Percentiles rank a stretch among this genome's conserved stretches.
These are phyloP conservation scores for Plumapathes pennacea DNA, from an alignment of 92 coral and sea anemone genomes.

Conservation along the genomic window DNA sequence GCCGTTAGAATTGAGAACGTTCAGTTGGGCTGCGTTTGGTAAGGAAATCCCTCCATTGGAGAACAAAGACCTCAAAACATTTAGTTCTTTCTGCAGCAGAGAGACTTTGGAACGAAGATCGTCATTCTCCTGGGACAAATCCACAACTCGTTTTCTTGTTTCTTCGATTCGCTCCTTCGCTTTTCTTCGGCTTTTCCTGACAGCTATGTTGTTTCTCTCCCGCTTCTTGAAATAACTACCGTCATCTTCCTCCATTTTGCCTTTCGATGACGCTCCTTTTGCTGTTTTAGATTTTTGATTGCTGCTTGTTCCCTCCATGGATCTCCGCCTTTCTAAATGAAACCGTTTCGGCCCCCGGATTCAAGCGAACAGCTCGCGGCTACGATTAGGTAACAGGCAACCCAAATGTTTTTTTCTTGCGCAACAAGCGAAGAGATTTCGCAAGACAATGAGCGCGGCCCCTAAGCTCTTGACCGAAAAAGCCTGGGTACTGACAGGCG, in stretches of 20 bases:
- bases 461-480: too few species aligned
- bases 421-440: too few species aligned
- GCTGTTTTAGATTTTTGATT: conserved; percentile 12
- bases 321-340: too few species aligned
- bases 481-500: too few species aligned
- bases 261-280: conserved; percentile 11
- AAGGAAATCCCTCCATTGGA: conserved; percentile 87
- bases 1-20: conserved; percentile 65
- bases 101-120: conserved; percentile 88
- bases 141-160: conserved; percentile 74
- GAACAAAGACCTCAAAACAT: conserved; percentile 91
- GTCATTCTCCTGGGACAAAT: conserved; percentile 82
- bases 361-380: too few species aligned
- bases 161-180: conserved; percentile 94
- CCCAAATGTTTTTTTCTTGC: too few species aligned
- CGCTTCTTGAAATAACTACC: conserved; percentile 79
- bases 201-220: conserved; percentile 93
- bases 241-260: not conserved
- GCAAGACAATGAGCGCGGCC: too few species aligned
- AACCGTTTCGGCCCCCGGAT: too few species aligned
- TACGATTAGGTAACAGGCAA: too few species aligned
- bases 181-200: conserved; percentile 95
- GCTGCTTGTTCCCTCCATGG: conserved; percentile 22
- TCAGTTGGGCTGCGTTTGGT: conserved; percentile 66
- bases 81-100: conserved; percentile 90